Percentiles rank a stretch among this genome's conserved stretches.
Conservation (phyloP, 2,797 vertebrate species). For the Rhabdophis nuchalis region DNA sequence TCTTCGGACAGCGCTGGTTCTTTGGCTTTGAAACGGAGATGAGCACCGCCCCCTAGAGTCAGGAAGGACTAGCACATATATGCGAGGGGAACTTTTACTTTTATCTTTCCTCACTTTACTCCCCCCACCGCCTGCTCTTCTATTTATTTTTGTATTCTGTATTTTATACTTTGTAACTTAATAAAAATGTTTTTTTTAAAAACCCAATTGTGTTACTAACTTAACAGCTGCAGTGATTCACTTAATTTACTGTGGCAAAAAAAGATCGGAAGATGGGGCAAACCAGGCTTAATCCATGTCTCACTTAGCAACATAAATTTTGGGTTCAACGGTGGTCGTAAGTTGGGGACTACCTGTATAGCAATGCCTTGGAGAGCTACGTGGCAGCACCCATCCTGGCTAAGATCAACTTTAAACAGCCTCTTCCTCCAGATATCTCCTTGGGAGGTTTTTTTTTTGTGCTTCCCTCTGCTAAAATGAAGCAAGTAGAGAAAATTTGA, state of each 20-base stretch:
- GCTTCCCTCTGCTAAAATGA: neutral
- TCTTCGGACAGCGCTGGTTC: too few species aligned
- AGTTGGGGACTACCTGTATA: neutral
- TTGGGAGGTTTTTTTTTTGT: neutral
- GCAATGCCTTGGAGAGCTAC: neutral
- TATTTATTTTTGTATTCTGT: too few species aligned
- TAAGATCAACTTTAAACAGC: neutral
- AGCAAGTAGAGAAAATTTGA: neutral
- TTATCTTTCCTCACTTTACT: too few species aligned
- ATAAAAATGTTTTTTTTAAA: too few species aligned
- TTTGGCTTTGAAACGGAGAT: too few species aligned
- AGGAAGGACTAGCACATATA: too few species aligned
- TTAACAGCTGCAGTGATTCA: neutral
- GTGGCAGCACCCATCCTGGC: too few species aligned
- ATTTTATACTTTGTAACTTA: too few species aligned
- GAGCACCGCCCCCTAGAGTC: too few species aligned
- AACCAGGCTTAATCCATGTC: neutral
- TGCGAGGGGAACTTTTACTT: too few species aligned
- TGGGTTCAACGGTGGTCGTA: neutral
- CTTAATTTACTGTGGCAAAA: neutral
- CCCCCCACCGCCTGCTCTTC: too few species aligned
- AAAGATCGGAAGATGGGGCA: neutral
- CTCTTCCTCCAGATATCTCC: neutral
- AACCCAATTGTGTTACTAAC: neutral
- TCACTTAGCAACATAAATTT: neutral